Conservation (phyloP, 92 coral and sea anemone species). For the Isaurus tuberculatus region DNA sequence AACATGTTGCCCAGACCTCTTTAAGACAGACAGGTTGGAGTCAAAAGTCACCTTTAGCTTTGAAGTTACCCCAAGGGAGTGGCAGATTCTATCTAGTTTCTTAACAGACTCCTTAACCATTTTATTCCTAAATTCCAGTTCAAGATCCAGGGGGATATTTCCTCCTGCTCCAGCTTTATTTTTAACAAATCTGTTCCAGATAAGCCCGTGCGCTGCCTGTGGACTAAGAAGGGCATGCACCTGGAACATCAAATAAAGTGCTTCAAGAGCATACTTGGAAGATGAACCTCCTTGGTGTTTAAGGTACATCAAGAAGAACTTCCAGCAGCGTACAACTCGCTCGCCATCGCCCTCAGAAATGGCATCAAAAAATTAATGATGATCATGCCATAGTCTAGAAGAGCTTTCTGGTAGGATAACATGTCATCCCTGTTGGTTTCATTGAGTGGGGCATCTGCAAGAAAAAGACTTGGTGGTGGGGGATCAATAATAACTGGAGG, state of each 20-base stretch:
- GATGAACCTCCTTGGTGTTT: constrained; percentile 67
- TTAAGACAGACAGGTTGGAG: constrained; percentile 54
- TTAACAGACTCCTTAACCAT: constrained; percentile 49
- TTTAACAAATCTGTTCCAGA: constrained; percentile 52
- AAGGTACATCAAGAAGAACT: constrained; percentile 70
- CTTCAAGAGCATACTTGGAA: constrained; percentile 74
- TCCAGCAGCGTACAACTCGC: constrained; percentile 74
- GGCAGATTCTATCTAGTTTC: constrained; percentile 64
- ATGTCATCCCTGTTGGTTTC: constrained; percentile 59
- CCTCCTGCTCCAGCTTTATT: constrained; percentile 40
- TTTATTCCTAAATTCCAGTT: constrained; percentile 71
- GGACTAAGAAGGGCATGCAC: constrained; percentile 77
- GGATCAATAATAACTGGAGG: constrained; percentile 65
- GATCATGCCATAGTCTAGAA: constrained; percentile 76
- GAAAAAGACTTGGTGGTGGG: constrained; percentile 6
- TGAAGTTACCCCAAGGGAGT: constrained; percentile 65
- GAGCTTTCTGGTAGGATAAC: constrained; percentile 74
- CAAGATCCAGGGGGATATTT: constrained; percentile 61
- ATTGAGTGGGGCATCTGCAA: not conserved
- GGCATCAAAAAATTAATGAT: constrained; percentile 61
- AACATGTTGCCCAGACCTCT: constrained; percentile 73
- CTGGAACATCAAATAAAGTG: constrained; percentile 78
- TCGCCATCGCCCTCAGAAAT: constrained; percentile 72
- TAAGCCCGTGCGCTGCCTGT: constrained; percentile 64
- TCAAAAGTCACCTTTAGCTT: constrained; percentile 66